Evolutionary conservation across 1,140 invertebrate genomes (phyloP).

Genomic region (Epicauta chinensis): DNA sequence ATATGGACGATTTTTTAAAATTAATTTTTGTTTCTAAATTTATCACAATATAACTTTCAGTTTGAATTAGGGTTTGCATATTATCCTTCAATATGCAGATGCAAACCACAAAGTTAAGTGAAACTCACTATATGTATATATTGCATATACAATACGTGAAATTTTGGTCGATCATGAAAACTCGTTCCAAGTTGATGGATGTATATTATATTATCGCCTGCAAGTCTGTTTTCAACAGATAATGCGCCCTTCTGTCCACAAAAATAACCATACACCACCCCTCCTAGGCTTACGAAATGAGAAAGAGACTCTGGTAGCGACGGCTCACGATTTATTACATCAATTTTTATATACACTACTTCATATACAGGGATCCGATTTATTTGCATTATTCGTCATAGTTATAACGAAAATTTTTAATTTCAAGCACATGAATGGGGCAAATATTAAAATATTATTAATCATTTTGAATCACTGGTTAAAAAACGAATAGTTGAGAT

Average conservation of each 20-base stretch:
- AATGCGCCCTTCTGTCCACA: conserved; percentile 17
- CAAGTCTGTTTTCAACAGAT: conserved; percentile 19
- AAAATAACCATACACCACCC: conserved; percentile 11
- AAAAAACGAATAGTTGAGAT: not conserved
- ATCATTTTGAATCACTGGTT: conserved; percentile 2
- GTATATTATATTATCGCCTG: conserved; percentile 17
- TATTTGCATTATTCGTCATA: conserved; percentile 13
- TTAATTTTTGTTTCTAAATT: no score
- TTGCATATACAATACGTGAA: conserved; percentile 13
- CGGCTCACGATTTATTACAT: conserved; percentile 19
- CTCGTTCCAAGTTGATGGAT: conserved; percentile 13
- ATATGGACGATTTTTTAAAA: no score
- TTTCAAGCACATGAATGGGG: no score
- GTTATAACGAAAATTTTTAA: not conserved
- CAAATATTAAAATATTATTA: not conserved
- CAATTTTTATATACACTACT: conserved; percentile 19
- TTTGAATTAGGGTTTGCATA: no score
- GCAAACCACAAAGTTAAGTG: no score
- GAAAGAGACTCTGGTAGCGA: conserved; percentile 17
- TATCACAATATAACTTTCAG: no score
- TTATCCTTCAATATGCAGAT: no score
- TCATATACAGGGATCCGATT: conserved; percentile 7
- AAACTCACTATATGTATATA: no score
- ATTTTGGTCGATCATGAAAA: conserved; percentile 11
- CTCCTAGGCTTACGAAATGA: conserved; percentile 22